Evolutionary conservation across 1,140 invertebrate genomes (phyloP), one percentile per base, ranked within the genome.

Genomic region (Penaeus chinensis): DNA sequence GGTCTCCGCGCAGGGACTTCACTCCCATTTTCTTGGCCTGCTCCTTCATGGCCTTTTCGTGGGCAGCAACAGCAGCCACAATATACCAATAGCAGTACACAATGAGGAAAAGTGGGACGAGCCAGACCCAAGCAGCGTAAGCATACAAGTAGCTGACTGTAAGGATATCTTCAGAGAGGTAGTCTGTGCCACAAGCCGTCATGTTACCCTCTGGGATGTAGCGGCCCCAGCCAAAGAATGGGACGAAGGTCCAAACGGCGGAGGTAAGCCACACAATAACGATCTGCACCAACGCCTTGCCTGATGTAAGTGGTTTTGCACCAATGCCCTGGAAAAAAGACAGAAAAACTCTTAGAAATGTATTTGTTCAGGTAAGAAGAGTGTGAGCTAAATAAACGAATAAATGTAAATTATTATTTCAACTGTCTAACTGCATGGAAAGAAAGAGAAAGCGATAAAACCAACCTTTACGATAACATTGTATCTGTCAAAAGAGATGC

Each of bases 21-120:
- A 54, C 54, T 54, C 54, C 54, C 54, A 54, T 54, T 54, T 54
- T 54, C 54, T 91, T 91, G 18, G 92, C 92, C 83, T 92, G 91
- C 76, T 92, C 91, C 27, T 91, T 82, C 90, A 94, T 92, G 85
- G 93, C 91, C 62, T 91, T 91, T 86, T 93, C 93, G 90, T 94
- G 93, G 32, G 91, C 90, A 11, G 90, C 91, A 37, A 94, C 92
- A 37, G 93, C 92, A 37, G 90, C 90, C 47, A 93, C 91, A 83
- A 93, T 93, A 86, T 91, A 90, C 82, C 90, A 91, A 90, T 94
- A 94, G 86, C 91, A 93, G 89, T 91, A 91, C 37, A 92, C 65
- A 66, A 91, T 90, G n/a, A 85, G 13, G 18, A 81, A 24, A 27
- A 91, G 63, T 11, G 90, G 90, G 13, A 91, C 4, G 20, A 54